Evolutionary conservation across 1,140 invertebrate species (phyloP), one percentile per base, ranked within the genome.

Genomic region (Amphibalanus amphitrite): DNA sequence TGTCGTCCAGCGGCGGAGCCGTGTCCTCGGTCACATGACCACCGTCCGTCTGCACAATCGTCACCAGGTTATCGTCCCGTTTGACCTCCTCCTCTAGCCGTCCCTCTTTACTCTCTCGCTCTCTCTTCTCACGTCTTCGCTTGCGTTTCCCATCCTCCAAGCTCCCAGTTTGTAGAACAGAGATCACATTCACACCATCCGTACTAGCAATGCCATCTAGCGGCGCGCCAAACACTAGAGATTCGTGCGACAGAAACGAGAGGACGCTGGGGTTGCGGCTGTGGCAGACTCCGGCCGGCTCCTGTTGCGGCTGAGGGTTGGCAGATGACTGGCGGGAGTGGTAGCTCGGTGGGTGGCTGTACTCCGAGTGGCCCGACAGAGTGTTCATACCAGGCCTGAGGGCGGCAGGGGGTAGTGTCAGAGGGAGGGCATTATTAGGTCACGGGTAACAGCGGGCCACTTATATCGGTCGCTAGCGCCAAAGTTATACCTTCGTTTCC

Each of bases 241-340:
- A 73, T 17, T 74, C 73, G 29, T 73, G 74, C 6, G 74, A 75
- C 28, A 75, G 72, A 70, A 74, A 75, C 23, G 73, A 74, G 23
- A 74, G 64, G 47, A 72, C 74, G 23, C 80, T 81, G 17, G 80
- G 80, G 71, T 82, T 78, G 26, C 79, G 75, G 30, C 77, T 79
- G 74, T 82, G 80, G 59, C 74, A 73, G 17, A 75, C n/a, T n/a
- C n/a, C 75, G 64, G 76, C 67, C 6, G n/a, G n/a, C 26, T 67
- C 28, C 4, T 10, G 23, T n/a, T 71, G 67, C 69, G 65, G 40
- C 28, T 73, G 73, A 20, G 75, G 74, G 67, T 72, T 74, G 13
- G 74, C 71, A 1, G 75, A 76, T 0, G 74, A 74, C 69, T 76
- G 74, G 25, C 75, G 40, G 1, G 75, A 76, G 38, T 74, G 69